phyloP scores from a whole-genome alignment of 2,888 invertebrate species.

The Trichopria drosophilae region DNA sequence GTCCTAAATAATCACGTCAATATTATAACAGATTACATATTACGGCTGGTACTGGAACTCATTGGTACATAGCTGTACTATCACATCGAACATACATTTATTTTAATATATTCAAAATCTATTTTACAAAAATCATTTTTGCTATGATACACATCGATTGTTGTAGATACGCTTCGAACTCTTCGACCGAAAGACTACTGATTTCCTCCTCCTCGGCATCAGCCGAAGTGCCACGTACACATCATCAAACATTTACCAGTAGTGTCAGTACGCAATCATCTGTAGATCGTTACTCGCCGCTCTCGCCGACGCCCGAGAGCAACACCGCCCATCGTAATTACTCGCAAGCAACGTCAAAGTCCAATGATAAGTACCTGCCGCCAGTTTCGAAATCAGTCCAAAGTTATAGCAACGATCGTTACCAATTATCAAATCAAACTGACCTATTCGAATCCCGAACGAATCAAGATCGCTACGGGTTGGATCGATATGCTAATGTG shows the following conservation, averaged over 20 bases:
- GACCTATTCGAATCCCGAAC: slow-evolving; percentile 42
- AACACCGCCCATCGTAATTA: slow-evolving; percentile 29
- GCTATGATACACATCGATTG: too few species aligned
- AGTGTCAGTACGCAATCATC: slow-evolving; percentile 43
- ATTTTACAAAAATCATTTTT: too few species aligned
- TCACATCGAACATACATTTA: too few species aligned
- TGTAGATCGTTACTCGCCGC: slow-evolving; percentile 40
- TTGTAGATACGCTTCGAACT: slow-evolving; percentile 41
- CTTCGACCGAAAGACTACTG: slow-evolving; percentile 52
- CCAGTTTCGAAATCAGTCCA: slow-evolving; percentile 51
- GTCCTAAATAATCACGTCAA: too few species aligned
- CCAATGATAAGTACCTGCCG: slow-evolving; percentile 51
- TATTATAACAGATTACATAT: too few species aligned
- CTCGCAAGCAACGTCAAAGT: slow-evolving; percentile 32
- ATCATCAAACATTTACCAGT: slow-evolving; percentile 32
- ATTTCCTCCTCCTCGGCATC: slow-evolving; percentile 50
- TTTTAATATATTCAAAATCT: too few species aligned
- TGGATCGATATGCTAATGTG: slow-evolving; percentile 32
- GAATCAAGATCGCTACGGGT: slow-evolving; percentile 37
- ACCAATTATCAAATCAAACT: slow-evolving; percentile 35
- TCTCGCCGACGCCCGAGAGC: slow-evolving; percentile 45
- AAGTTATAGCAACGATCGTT: slow-evolving; percentile 42
- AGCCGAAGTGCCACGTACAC: slow-evolving; percentile 45
- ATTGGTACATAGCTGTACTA: too few species aligned
- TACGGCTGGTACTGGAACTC: too few species aligned